phyloP scores from a whole-genome alignment of 2,888 invertebrate species.

The Apodemia mormo region DNA sequence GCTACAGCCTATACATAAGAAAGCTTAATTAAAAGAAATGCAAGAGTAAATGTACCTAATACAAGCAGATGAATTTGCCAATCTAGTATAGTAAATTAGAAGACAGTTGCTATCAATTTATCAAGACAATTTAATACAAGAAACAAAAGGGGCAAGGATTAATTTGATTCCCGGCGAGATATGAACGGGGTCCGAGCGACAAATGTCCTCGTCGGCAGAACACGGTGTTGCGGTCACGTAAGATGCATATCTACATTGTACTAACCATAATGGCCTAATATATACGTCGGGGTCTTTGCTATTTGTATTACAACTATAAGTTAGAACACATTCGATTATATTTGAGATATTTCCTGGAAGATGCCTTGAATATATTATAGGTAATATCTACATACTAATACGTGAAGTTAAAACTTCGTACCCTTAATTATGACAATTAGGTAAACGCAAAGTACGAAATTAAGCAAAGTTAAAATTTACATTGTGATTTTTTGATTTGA shows the following conservation, averaged over 20 bases:
- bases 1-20: too few relatives aligned
- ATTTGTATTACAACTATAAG: constrained; percentile 5
- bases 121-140: neutral
- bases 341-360: too few relatives aligned
- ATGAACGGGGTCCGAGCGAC: constrained; percentile 15
- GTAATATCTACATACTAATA: too few relatives aligned
- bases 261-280: constrained; percentile 11
- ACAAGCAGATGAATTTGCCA: neutral
- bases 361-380: too few relatives aligned
- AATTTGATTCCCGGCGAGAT: constrained; percentile 11
- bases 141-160: constrained; percentile 9
- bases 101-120: constrained; percentile 9
- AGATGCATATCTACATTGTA: constrained; percentile 16
- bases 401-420: too few relatives aligned
- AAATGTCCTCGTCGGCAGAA: constrained; percentile 23
- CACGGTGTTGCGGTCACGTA: constrained; percentile 20
- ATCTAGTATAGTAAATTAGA: neutral
- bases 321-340: too few relatives aligned
- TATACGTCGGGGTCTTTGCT: constrained; percentile 12
- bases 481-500: too few relatives aligned
- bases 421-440: too few relatives aligned
- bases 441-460: too few relatives aligned
- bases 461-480: too few relatives aligned
- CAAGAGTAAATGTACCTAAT: too few relatives aligned
- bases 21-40: too few relatives aligned